phyloP scores from a whole-genome alignment of 2,113 vertebrate genomes.

The Synodontis membranacea region DNA sequence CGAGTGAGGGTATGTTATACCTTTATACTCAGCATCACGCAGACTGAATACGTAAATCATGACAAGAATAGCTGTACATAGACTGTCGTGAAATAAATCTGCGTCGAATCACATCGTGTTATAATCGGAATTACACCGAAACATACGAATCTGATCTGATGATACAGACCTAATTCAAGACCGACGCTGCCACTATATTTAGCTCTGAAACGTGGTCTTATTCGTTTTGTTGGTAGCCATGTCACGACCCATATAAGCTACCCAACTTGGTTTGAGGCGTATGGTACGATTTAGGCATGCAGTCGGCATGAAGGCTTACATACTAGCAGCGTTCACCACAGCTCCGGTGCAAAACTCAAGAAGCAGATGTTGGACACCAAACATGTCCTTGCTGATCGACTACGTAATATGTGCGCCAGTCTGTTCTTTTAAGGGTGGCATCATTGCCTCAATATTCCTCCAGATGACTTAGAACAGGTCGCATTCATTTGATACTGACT shows the following conservation, averaged over 20 bases:
- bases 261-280: not conserved
- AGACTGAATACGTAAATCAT: not conserved
- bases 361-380: not conserved
- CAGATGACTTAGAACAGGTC: not conserved
- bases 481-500: not conserved
- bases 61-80: not conserved
- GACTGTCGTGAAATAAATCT: not conserved
- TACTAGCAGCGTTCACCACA: not conserved
- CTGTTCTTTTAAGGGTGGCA: not conserved
- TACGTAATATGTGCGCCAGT: not conserved
- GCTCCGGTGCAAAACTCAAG: not conserved
- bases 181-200: not conserved
- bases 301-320: not conserved
- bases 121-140: not conserved
- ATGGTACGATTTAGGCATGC: not conserved
- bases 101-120: too few relatives aligned
- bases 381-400: not conserved
- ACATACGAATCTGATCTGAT: not conserved
- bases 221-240: not conserved
- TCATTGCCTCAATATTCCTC: not conserved
- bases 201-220: not conserved
- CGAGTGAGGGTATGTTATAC: not conserved
- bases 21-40: not conserved
- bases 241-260: not conserved
- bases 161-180: not conserved